These are phyloP conservation scores for Aphelenchoides fujianensis DNA, from an alignment of 1,140 invertebrate species.

Conservation along the genomic window DNA sequence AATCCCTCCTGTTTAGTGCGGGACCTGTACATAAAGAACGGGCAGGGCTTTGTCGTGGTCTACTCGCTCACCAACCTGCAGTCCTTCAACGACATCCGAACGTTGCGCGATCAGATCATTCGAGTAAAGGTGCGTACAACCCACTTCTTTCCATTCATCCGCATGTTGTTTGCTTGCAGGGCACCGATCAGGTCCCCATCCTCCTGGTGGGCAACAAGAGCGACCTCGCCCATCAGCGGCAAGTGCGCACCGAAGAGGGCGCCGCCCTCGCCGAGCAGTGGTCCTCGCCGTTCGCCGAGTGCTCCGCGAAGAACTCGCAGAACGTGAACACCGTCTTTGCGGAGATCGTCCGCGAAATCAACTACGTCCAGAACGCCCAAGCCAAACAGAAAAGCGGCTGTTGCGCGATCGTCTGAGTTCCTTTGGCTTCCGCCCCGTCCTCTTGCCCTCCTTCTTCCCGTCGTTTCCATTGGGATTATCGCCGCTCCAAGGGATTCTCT, in stretches of 20 bases:
- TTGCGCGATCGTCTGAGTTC: constrained; percentile 41
- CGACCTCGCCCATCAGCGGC: constrained; percentile 83
- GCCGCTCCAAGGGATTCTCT: too few species aligned
- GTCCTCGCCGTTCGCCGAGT: constrained; percentile 82
- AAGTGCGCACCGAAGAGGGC: constrained; percentile 55
- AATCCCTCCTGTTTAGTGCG: constrained; percentile 68
- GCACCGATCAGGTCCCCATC: constrained; percentile 76
- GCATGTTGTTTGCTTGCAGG: constrained; percentile 33
- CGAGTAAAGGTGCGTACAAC: constrained; percentile 87
- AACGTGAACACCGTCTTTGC: constrained; percentile 99
- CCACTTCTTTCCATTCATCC: too few species aligned
- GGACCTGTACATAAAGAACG: constrained; percentile 68
- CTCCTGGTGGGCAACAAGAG: constrained; percentile 91
- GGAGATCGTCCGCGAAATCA: constrained; percentile 98
- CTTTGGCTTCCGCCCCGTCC: too few species aligned
- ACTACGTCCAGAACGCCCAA: constrained; percentile 50
- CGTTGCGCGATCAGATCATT: constrained; percentile 97
- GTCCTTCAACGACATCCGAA: constrained; percentile 94
- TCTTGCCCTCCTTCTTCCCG: background rate
- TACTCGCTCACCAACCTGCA: constrained; percentile 89
- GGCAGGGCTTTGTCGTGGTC: constrained; percentile 89
- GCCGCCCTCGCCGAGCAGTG: constrained; percentile 31
- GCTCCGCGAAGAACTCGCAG: constrained; percentile 94
- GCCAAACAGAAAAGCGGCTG: constrained; percentile 46
- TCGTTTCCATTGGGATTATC: background rate